Evolutionary conservation across 64 coral and sea anemone genomes (phyloP).

Genomic region (Porites australiensis): DNA sequence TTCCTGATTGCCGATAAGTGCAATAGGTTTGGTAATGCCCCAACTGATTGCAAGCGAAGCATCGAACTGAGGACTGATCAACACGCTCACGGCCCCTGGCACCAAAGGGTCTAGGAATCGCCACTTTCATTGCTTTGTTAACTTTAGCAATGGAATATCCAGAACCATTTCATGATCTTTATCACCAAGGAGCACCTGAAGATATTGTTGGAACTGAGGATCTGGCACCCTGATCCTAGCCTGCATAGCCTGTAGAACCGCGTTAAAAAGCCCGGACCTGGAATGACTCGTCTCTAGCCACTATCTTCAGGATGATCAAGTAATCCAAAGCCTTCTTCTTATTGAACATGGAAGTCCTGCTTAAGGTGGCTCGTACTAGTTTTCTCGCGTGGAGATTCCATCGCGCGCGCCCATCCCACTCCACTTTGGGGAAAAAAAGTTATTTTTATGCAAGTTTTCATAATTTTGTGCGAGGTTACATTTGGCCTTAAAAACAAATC

Average conservation of each 20-base stretch:
- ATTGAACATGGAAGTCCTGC: neutral
- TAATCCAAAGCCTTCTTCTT: constrained; percentile 38
- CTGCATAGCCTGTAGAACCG: constrained; percentile 11
- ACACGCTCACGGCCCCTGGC: neutral
- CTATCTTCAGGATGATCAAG: constrained; percentile 15
- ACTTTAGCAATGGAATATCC: constrained; percentile 16
- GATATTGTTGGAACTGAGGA: constrained; percentile 15
- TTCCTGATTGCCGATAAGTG: neutral
- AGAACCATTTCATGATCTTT: constrained; percentile 53
- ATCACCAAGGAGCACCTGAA: constrained; percentile 34
- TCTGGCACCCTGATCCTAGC: constrained; percentile 18
- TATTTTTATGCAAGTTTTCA: no score
- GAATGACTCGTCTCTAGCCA: constrained; percentile 29
- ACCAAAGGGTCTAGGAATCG: neutral
- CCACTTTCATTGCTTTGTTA: constrained; percentile 8
- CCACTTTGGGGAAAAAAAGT: no score
- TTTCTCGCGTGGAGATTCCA: neutral
- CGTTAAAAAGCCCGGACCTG: neutral
- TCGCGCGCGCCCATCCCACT: no score
- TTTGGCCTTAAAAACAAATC: no score
- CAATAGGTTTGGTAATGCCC: constrained; percentile 50
- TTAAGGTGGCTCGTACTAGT: neutral
- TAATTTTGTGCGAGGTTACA: no score
- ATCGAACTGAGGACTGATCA: neutral
- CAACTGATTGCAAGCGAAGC: constrained; percentile 25